A percentile compares a stretch with the other conserved stretches of the same genome.
Conservation (phyloP, 2,888 invertebrate species). For the Thyatira batis region DNA sequence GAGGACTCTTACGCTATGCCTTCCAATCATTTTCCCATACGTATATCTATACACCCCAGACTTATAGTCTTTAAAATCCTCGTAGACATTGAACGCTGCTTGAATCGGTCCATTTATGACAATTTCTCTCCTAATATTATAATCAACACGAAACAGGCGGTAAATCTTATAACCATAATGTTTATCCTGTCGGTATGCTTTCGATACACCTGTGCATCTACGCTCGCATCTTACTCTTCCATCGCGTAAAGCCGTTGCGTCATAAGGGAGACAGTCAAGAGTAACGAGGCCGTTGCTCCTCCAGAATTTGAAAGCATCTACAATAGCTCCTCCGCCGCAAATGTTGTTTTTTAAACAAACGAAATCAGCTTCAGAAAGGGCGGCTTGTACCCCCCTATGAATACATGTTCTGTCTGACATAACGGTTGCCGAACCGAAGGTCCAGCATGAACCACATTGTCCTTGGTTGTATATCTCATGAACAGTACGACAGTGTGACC, state of each 20-base stretch:
- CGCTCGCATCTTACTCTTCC: slow-evolving; percentile 90
- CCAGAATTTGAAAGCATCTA: slow-evolving; percentile 9
- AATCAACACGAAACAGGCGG: slow-evolving; percentile 65
- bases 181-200: slow-evolving; percentile 85
- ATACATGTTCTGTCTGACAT: slow-evolving; percentile 92
- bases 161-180: slow-evolving; percentile 82
- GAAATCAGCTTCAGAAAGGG: slow-evolving; percentile 89
- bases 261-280: slow-evolving; percentile 42
- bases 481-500: slow-evolving; percentile 90
- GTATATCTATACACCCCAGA: slow-evolving; percentile 83
- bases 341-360: slow-evolving; percentile 84
- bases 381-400: slow-evolving; percentile 83
- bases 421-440: slow-evolving; percentile 90
- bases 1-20: slow-evolving; percentile 89
- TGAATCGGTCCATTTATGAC: slow-evolving; percentile 90
- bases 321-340: slow-evolving; percentile 86
- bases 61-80: slow-evolving; percentile 89
- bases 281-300: slow-evolving; percentile 10
- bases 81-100: slow-evolving; percentile 88
- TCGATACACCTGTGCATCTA: slow-evolving; percentile 84
- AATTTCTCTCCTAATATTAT: slow-evolving; percentile 87
- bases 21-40: slow-evolving; percentile 85
- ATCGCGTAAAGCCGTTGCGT: slow-evolving; percentile 78
- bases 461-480: slow-evolving; percentile 88
- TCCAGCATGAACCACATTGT: slow-evolving; percentile 94